Conservation (phyloP, 2,113 vertebrate species). For the Philantomba maxwellii region DNA sequence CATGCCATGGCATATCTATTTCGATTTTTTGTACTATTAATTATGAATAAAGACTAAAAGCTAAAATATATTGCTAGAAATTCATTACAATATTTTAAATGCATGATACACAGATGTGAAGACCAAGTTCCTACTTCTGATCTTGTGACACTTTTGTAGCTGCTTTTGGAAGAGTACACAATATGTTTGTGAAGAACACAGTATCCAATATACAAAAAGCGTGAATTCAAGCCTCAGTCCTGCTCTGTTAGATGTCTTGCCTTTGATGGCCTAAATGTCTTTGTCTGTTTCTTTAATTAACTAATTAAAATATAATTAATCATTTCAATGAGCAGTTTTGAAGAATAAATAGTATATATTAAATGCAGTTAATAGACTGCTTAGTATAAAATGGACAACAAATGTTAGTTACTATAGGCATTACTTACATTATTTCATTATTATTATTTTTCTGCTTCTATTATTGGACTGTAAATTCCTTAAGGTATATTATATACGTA, state of each 20-base stretch:
- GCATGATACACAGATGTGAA: not conserved
- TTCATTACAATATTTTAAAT: not conserved
- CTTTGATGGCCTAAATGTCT: not conserved
- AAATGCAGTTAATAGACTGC: not conserved
- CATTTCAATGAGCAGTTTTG: not conserved
- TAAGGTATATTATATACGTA: not conserved
- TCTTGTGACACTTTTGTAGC: not conserved
- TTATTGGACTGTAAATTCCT: not conserved
- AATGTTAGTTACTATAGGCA: not conserved
- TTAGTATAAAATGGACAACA: not conserved
- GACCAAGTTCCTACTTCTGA: not conserved
- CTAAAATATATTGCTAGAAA: not conserved
- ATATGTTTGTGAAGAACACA: not conserved
- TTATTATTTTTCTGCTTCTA: not conserved
- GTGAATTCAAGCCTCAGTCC: not conserved
- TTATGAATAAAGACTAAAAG: not conserved
- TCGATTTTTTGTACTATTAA: not conserved
- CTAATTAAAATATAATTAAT: not conserved
- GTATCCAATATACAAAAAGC: not conserved
- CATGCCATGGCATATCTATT: not conserved
- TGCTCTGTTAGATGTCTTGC: not conserved
- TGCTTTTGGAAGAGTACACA: not conserved
- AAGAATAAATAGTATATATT: not conserved
- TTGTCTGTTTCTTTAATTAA: not conserved
- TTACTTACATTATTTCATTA: not conserved